phyloP scores from a whole-genome alignment of 1,140 invertebrate species.

The Lepidurus couesii region DNA sequence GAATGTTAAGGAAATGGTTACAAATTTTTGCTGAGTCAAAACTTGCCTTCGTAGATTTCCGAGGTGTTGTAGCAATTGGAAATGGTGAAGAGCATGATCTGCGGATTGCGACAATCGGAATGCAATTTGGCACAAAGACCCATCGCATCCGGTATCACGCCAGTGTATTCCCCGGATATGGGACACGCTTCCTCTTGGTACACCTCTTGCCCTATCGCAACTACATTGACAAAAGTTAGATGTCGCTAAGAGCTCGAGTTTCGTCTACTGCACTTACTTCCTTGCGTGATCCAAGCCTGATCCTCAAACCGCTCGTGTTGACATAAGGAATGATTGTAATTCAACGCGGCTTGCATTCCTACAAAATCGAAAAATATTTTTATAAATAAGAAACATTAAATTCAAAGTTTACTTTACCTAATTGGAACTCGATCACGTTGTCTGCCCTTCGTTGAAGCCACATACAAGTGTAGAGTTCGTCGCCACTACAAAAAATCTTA shows the following conservation, averaged over 20 bases:
- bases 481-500: conserved; percentile 51
- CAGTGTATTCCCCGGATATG: conserved; percentile 62
- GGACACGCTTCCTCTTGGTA: conserved; percentile 56
- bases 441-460: conserved; percentile 56
- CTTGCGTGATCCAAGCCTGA: conserved; percentile 60
- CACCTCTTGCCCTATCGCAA: conserved; percentile 48
- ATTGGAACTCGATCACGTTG: conserved; percentile 62
- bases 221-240: conserved; percentile 12
- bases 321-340: conserved; percentile 45
- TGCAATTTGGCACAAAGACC: conserved; percentile 64
- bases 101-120: conserved; percentile 61
- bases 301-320: conserved; percentile 47
- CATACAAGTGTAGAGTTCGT: conserved; percentile 59
- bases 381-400: conserved; percentile 17
- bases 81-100: conserved; percentile 67
- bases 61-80: conserved; percentile 54
- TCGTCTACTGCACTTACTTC: conserved; percentile 48
- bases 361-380: conserved; percentile 35
- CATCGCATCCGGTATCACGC: conserved; percentile 58
- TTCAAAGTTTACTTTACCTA: conserved; percentile 44
- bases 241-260: conserved; percentile 1
- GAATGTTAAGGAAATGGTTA: not conserved
- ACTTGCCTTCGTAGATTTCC: conserved; percentile 60
- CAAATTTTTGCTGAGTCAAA: not conserved
- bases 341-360: conserved; percentile 40